A percentile compares a stretch with the other conserved stretches of the same genome.
These are phyloP conservation scores for Prunella himalayana DNA, from an alignment of 2,113 vertebrate genomes.

Conservation along the genomic window DNA sequence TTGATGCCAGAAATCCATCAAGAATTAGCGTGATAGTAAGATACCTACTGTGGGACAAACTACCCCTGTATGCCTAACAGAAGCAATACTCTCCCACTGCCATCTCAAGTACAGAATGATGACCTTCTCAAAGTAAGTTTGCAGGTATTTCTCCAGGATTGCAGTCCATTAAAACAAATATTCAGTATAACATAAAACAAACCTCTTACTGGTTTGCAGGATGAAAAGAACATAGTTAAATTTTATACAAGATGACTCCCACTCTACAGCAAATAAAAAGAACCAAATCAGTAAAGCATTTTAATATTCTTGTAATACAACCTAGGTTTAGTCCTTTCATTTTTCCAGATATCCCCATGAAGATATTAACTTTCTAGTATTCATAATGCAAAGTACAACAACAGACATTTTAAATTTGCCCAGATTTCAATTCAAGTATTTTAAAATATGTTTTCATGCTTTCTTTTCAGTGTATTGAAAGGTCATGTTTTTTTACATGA, in stretches of 20 bases:
- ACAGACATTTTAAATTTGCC: slow-evolving; percentile 58
- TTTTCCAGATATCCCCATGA: slow-evolving; percentile 71
- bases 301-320: slow-evolving; percentile 58
- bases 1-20: slow-evolving; percentile 17
- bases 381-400: slow-evolving; percentile 61
- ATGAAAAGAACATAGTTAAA: slow-evolving; percentile 33
- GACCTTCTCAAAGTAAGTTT: slow-evolving; percentile 18
- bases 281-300: slow-evolving; percentile 42
- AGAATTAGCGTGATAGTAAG: not conserved
- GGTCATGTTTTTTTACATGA: slow-evolving; percentile 43
- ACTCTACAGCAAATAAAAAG: slow-evolving; percentile 57
- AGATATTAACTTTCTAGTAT: slow-evolving; percentile 65
- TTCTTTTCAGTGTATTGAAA: slow-evolving; percentile 27
- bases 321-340: slow-evolving; percentile 35
- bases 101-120: not conserved
- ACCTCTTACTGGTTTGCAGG: slow-evolving; percentile 15
- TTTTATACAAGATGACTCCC: slow-evolving; percentile 35
- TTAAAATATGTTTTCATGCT: slow-evolving; percentile 44
- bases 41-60: not conserved
- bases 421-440: slow-evolving; percentile 50
- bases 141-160: slow-evolving; percentile 40
- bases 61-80: not conserved
- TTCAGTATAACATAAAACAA: slow-evolving; percentile 38
- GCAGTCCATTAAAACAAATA: slow-evolving; percentile 31
- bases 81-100: not conserved